Evolutionary conservation across 2,113 vertebrate species (phyloP).

Genomic region (Pteropus alecto): DNA sequence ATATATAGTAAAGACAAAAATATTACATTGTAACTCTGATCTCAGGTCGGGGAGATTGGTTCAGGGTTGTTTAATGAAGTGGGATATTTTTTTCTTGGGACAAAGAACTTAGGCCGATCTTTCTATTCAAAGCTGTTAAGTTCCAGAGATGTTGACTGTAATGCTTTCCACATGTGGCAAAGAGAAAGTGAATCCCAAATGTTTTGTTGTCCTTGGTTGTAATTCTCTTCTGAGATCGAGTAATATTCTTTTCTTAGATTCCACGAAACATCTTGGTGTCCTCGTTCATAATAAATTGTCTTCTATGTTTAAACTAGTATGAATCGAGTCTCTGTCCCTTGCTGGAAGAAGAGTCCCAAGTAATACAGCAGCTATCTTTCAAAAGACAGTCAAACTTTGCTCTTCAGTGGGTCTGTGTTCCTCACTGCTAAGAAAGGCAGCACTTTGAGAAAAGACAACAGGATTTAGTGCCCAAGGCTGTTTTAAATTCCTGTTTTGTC

Average conservation of each 20-base stretch:
- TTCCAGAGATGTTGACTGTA: conserved; percentile 16
- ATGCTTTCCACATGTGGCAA: conserved; percentile 37
- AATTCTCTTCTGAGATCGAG: not conserved
- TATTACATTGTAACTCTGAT: not conserved
- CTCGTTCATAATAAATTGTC: not conserved
- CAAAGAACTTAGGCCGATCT: not conserved
- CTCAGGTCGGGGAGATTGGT: not conserved
- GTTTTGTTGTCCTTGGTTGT: not conserved
- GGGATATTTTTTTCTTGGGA: not conserved
- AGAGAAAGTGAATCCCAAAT: conserved; percentile 25
- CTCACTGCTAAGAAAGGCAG: not conserved
- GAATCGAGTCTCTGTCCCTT: not conserved
- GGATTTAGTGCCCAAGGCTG: not conserved
- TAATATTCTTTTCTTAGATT: not conserved
- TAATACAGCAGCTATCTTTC: not conserved
- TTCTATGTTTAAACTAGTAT: not conserved
- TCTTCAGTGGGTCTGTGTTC: not conserved
- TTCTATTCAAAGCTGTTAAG: conserved; percentile 5
- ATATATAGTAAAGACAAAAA: not conserved
- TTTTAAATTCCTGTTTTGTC: not conserved
- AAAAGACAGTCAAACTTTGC: not conserved
- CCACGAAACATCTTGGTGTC: not conserved
- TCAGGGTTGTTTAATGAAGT: conserved; percentile 8
- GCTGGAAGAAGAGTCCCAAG: not conserved
- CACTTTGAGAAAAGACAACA: not conserved